These are phyloP conservation scores for Spizaetus ornatus DNA, from an alignment of 2,113 vertebrate genomes.

Conservation along the genomic window DNA sequence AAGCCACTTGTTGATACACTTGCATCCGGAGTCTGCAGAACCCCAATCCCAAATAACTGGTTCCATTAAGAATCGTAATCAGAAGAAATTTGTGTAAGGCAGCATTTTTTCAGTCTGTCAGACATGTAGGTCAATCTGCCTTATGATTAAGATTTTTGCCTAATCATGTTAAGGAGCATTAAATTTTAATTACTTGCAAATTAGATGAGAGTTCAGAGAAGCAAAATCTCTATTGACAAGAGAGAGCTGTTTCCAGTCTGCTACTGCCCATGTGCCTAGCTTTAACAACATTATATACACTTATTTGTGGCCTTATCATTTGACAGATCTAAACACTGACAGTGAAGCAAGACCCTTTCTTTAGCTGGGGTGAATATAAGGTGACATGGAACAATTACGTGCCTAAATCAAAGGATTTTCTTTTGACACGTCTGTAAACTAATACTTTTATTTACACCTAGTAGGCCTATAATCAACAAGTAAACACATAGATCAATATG, in stretches of 20 bases:
- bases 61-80: not conserved
- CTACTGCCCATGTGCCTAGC: not conserved
- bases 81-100: not conserved
- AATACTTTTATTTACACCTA: not conserved
- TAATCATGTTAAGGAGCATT: constrained; percentile 35
- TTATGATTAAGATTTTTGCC: constrained; percentile 22
- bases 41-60: not conserved
- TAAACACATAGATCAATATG: not conserved
- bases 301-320: not conserved
- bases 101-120: not conserved
- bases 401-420: not conserved
- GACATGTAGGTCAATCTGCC: not conserved
- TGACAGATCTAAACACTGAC: not conserved
- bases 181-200: constrained; percentile 49
- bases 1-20: not conserved
- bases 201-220: not conserved
- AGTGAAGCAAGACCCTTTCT: not conserved
- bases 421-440: not conserved
- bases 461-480: not conserved
- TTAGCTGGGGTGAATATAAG: not conserved
- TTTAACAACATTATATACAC: not conserved
- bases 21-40: not conserved
- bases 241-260: not conserved
- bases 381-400: not conserved
- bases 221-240: constrained; percentile 11